phyloP scores from a whole-genome alignment of 2,797 vertebrate species.

The Champsocephalus esox region DNA sequence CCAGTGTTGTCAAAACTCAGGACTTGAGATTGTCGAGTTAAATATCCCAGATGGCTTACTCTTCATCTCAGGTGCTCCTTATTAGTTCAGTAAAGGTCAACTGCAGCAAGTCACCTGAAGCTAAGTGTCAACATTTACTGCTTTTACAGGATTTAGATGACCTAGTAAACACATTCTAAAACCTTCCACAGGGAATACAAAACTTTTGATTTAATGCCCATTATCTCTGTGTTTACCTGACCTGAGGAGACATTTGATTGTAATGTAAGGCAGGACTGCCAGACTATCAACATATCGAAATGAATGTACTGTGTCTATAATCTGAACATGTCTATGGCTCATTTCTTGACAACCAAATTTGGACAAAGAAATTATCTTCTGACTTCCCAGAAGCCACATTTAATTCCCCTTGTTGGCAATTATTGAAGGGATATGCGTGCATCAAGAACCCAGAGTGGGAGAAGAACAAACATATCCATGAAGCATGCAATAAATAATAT shows the following conservation, averaged over 20 bases:
- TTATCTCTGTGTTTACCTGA: slow-evolving; percentile 27
- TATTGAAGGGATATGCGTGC: slow-evolving; percentile 4
- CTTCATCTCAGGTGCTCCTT: slow-evolving; percentile 39
- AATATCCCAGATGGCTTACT: slow-evolving; percentile 26
- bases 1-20: slow-evolving; percentile 32
- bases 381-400: slow-evolving; percentile 14
- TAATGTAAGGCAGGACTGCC: background rate
- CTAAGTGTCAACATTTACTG: slow-evolving; percentile 63
- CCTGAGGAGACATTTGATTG: background rate
- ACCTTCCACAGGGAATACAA: slow-evolving; percentile 19
- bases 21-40: slow-evolving; percentile 29
- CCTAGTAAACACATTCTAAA: no score
- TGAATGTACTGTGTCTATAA: background rate
- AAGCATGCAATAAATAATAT: slow-evolving; percentile 4
- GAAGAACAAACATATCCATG: background rate
- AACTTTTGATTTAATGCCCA: background rate
- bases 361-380: background rate
- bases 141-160: slow-evolving; percentile 4
- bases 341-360: slow-evolving; percentile 8
- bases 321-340: slow-evolving; percentile 17
- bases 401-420: slow-evolving; percentile 11
- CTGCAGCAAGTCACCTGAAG: slow-evolving; percentile 68
- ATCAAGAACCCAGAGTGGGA: slow-evolving; percentile 6
- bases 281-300: slow-evolving; percentile 24
- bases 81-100: slow-evolving; percentile 68